A percentile compares a stretch with the other conserved stretches of the same genome.
Conservation (phyloP, 2,797 vertebrate species). For the Thripadectes ignobilis region DNA sequence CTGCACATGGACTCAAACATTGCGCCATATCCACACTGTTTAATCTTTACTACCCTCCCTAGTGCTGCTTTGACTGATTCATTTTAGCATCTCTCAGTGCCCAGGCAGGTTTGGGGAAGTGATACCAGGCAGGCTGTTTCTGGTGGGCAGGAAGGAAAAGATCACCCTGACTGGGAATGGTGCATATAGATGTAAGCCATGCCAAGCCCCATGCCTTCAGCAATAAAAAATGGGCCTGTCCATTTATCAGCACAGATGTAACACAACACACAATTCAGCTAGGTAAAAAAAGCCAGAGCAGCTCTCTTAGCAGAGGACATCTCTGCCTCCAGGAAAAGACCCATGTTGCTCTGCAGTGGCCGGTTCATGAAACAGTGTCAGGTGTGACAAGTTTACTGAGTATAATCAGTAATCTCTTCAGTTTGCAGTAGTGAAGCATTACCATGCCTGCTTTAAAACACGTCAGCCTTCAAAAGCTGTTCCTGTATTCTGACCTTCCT, state of each 20-base stretch:
- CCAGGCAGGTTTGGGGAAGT: background rate
- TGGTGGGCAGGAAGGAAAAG: background rate
- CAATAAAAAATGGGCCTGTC: background rate
- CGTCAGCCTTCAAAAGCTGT: background rate
- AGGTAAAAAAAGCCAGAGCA: background rate
- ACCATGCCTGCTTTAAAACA: background rate
- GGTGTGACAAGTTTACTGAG: background rate
- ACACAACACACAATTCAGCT: background rate
- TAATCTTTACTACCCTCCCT: background rate
- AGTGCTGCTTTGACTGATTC: background rate
- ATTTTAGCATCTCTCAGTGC: fast-evolving
- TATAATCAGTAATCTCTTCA: constrained; percentile 34
- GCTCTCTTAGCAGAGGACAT: background rate
- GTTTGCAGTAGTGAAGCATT: constrained; percentile 18
- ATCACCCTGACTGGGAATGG: background rate
- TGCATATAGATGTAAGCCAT: background rate
- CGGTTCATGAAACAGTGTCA: background rate
- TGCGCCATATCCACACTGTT: background rate
- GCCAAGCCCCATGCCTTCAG: background rate
- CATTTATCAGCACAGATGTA: background rate
- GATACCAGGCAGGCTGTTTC: background rate
- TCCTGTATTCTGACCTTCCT: constrained; percentile 7
- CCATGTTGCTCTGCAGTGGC: background rate
- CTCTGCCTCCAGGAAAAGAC: background rate
- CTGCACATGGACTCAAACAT: background rate